phyloP scores from a whole-genome alignment of 2,797 vertebrate species.

The Gambelia wislizenii region DNA sequence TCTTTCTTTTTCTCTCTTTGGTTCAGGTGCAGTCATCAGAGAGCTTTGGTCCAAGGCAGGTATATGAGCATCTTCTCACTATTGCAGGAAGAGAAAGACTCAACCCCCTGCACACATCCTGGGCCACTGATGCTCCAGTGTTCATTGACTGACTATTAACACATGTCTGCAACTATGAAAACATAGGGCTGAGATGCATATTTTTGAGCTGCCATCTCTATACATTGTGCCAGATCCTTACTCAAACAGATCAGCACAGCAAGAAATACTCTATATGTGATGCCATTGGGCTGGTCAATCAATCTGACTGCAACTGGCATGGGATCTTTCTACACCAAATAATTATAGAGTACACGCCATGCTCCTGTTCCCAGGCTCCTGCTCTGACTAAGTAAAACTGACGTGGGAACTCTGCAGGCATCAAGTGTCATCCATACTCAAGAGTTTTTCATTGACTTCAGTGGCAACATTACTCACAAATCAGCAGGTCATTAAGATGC shows the following conservation, averaged over 20 bases:
- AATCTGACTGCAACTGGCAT: not conserved
- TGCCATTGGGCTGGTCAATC: not conserved
- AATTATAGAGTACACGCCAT: not conserved
- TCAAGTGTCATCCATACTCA: not conserved
- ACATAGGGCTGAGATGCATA: not conserved
- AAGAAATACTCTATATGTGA: too few relatives aligned
- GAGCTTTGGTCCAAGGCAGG: too few relatives aligned
- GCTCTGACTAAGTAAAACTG: not conserved
- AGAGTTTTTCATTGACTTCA: not conserved
- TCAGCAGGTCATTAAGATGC: slow-evolving; percentile 10
- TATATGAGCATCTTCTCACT: too few relatives aligned
- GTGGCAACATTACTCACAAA: not conserved
- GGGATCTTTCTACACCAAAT: slow-evolving; percentile 1
- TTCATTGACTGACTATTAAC: not conserved
- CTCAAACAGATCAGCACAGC: too few relatives aligned
- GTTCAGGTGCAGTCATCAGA: not conserved
- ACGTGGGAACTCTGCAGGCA: not conserved
- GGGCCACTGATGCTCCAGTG: too few relatives aligned
- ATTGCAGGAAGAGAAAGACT: too few relatives aligned
- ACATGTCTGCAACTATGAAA: not conserved
- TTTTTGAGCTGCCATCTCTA: not conserved
- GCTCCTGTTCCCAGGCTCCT: not conserved
- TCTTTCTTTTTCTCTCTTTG: not conserved
- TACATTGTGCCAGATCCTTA: too few relatives aligned
- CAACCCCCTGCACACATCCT: too few relatives aligned